phyloP scores from a whole-genome alignment of 2,797 vertebrate species.

The Arnoldichthys spilopterus region DNA sequence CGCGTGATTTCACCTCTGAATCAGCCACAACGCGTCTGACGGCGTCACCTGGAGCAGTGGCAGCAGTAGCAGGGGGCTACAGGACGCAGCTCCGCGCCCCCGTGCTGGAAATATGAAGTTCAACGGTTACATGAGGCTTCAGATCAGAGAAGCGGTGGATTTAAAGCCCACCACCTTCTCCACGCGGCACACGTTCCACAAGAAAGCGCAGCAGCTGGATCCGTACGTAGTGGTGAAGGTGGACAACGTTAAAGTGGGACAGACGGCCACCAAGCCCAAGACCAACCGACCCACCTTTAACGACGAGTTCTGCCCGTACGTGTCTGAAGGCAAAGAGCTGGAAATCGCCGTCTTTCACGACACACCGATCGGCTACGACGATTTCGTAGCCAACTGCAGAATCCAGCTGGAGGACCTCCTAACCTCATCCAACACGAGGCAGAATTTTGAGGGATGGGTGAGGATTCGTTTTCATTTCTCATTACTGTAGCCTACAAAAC shows the following conservation, averaged over 20 bases:
- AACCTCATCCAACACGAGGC: conserved; percentile 80
- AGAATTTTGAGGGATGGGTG: conserved; percentile 95
- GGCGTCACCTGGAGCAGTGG: not conserved
- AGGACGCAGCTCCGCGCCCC: not conserved
- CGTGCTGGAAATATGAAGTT: conserved; percentile 82
- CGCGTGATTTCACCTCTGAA: conserved; percentile 1
- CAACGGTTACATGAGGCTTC: conserved; percentile 90
- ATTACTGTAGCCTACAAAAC: not conserved
- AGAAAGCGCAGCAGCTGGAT: conserved; percentile 83
- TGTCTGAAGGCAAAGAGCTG: conserved; percentile 84
- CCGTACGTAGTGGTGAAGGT: conserved; percentile 95
- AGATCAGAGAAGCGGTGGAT: conserved; percentile 90
- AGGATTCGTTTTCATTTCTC: conserved; percentile 69
- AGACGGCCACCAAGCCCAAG: conserved; percentile 90
- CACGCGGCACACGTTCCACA: conserved; percentile 87
- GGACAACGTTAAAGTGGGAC: conserved; percentile 90
- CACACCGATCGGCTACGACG: conserved; percentile 93
- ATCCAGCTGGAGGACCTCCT: conserved; percentile 89
- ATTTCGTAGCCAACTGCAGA: conserved; percentile 96
- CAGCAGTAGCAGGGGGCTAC: not conserved
- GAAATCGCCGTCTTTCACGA: conserved; percentile 94
- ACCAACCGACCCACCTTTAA: conserved; percentile 92
- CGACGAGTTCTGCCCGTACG: conserved; percentile 89
- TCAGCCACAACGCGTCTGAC: conserved; percentile 13
- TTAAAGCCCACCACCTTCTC: conserved; percentile 92